phyloP scores from a whole-genome alignment of 2,113 vertebrate genomes.

The Panthera tigris region DNA sequence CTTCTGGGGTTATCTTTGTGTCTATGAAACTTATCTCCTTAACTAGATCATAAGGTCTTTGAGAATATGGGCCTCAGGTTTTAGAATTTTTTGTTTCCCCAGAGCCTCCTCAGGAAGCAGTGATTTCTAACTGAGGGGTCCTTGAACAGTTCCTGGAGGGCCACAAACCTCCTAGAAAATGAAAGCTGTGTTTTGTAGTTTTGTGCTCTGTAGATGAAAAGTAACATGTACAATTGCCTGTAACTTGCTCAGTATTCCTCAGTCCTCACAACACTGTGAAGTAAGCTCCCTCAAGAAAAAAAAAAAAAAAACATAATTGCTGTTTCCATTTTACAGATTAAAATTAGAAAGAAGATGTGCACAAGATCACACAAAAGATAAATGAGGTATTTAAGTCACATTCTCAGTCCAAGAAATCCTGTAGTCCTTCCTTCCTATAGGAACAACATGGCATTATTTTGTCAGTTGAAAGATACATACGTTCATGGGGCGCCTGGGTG shows the following conservation, averaged over 20 bases:
- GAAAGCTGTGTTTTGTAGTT: background rate
- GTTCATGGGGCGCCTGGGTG: background rate
- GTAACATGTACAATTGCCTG: background rate
- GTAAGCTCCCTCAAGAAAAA: background rate
- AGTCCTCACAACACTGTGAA: background rate
- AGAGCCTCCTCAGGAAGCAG: background rate
- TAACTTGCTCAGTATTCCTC: background rate
- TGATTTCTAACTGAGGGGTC: background rate
- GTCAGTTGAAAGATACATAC: background rate
- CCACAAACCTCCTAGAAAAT: background rate
- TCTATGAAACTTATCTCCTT: background rate
- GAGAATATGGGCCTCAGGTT: background rate
- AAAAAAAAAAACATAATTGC: background rate
- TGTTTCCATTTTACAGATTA: slow-evolving; percentile 13
- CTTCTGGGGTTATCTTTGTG: background rate
- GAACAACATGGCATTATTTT: background rate
- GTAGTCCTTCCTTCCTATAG: background rate
- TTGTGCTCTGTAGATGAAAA: background rate
- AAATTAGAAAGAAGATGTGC: background rate
- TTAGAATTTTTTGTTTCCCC: background rate
- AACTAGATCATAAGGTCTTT: background rate
- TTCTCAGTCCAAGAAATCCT: background rate
- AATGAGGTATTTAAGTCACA: background rate
- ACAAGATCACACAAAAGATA: background rate
- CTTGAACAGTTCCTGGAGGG: background rate